These are phyloP conservation scores for Uloborus plumipes DNA, from an alignment of 2,888 invertebrate genomes.

Conservation along the genomic window DNA sequence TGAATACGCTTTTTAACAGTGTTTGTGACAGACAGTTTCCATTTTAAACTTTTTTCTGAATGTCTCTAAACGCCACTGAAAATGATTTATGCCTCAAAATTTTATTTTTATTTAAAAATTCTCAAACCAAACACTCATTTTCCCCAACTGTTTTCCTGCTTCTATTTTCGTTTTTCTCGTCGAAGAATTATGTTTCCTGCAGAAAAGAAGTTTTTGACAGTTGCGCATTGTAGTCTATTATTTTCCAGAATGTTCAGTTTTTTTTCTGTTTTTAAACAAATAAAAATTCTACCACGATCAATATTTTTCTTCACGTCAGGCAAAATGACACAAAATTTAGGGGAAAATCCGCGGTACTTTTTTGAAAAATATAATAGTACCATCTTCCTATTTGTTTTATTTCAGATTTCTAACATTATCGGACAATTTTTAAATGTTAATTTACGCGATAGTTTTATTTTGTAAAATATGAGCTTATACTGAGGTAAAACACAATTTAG, in stretches of 20 bases:
- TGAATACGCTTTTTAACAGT: too few species aligned
- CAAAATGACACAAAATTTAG: conserved; percentile 3
- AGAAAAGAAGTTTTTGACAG: conserved; percentile 38
- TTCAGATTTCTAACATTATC: too few species aligned
- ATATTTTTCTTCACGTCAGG: conserved; percentile 19
- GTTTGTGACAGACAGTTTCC: too few species aligned
- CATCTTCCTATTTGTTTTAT: background rate
- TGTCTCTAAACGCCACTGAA: background rate
- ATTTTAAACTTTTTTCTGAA: background rate
- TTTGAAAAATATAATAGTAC: background rate
- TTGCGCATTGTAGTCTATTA: conserved; percentile 47
- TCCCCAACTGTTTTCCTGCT: background rate
- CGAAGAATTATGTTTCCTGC: conserved; percentile 41
- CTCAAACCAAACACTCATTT: conserved; percentile 8
- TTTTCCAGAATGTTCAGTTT: conserved; percentile 49
- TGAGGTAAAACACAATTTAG: too few species aligned
- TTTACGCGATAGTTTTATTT: too few species aligned
- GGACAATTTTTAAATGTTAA: too few species aligned
- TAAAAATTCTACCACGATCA: conserved; percentile 14
- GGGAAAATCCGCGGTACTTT: background rate
- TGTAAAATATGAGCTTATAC: too few species aligned
- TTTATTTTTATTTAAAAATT: conserved; percentile 21
- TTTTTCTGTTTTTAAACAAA: conserved; percentile 24
- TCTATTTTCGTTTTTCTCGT: conserved; percentile 18
- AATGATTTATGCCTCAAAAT: conserved; percentile 4